These are phyloP conservation scores for Felis catus DNA, from an alignment of 2,113 vertebrate species.

Conservation along the genomic window DNA sequence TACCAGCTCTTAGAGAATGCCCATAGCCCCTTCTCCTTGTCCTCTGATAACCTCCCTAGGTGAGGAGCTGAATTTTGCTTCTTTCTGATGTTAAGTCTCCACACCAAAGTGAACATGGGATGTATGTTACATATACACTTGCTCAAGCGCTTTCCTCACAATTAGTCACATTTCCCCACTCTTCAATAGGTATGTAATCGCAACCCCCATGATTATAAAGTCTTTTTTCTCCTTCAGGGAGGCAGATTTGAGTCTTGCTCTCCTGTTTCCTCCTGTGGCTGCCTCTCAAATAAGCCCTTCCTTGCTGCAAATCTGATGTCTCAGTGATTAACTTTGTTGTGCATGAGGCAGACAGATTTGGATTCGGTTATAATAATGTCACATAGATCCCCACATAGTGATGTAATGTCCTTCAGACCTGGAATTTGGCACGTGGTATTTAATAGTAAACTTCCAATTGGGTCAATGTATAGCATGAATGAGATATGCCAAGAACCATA, in stretches of 20 bases:
- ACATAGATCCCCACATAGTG: not conserved
- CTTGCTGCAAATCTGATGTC: not conserved
- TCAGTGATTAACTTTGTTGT: not conserved
- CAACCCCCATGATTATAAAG: not conserved
- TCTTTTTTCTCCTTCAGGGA: not conserved
- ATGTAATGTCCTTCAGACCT: not conserved
- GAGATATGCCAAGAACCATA: not conserved
- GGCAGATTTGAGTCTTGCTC: not conserved
- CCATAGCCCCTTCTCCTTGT: not conserved
- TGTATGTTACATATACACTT: not conserved
- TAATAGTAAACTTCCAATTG: not conserved
- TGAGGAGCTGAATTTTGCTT: not conserved
- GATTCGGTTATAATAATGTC: not conserved
- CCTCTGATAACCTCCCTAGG: not conserved
- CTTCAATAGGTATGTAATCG: not conserved
- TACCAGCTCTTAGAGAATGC: not conserved
- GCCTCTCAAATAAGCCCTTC: not conserved
- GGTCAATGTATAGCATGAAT: not conserved
- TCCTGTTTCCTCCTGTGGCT: not conserved
- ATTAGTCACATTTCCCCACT: not conserved
- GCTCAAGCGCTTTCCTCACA: not conserved
- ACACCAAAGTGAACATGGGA: not conserved
- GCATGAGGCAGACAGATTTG: not conserved
- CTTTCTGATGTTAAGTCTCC: not conserved
- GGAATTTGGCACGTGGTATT: not conserved